Conservation (phyloP, 2,113 vertebrate species). For the Setophaga kirtlandii region DNA sequence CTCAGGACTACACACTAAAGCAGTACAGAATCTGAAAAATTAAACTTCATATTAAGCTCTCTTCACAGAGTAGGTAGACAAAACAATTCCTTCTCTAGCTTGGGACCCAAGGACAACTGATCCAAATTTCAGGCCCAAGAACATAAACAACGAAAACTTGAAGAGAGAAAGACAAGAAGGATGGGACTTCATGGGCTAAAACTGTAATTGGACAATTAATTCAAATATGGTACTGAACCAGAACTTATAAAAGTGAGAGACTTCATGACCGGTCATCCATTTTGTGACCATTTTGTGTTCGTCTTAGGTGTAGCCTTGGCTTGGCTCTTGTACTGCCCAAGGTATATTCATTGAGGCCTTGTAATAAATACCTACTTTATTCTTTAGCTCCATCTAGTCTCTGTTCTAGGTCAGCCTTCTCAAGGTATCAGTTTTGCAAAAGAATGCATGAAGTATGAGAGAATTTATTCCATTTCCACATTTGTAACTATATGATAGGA, state of each 20-base stretch:
- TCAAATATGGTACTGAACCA: not conserved
- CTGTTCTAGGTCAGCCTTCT: not conserved
- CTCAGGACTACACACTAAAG: no score
- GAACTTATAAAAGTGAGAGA: not conserved
- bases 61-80: not conserved
- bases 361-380: not conserved
- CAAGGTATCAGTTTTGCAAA: not conserved
- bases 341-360: not conserved
- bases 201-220: not conserved
- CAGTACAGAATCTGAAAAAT: no score
- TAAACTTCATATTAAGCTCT: not conserved
- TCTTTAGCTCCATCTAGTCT: not conserved
- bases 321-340: not conserved
- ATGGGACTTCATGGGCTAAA: not conserved
- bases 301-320: not conserved
- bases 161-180: not conserved
- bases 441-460: not conserved
- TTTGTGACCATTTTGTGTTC: not conserved
- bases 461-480: not conserved
- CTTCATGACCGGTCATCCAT: not conserved
- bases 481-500: not conserved
- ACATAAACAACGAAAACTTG: not conserved
- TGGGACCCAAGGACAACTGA: not conserved
- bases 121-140: not conserved
- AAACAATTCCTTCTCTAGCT: not conserved